These are phyloP conservation scores for Muricea muricata DNA, from an alignment of 92 coral and sea anemone species.

Conservation along the genomic window DNA sequence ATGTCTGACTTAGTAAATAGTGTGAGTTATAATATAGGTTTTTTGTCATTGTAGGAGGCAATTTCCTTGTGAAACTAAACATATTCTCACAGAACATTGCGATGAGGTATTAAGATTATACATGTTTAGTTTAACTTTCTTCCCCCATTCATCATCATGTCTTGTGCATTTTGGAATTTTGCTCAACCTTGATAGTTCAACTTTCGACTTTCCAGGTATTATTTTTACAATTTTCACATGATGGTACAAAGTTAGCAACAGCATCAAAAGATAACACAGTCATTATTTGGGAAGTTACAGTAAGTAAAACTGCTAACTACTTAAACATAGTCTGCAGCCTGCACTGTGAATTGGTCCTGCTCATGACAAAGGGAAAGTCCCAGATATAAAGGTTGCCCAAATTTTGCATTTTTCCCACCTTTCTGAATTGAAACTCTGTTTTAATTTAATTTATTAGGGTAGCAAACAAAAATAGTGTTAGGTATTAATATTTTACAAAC, in stretches of 20 bases:
- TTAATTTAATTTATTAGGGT: no score
- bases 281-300: conserved; percentile 94
- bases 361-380: neutral
- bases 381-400: no score
- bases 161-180: neutral
- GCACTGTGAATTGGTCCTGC: no score
- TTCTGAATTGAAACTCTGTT: no score
- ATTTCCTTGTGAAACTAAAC: conserved; percentile 92
- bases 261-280: conserved; percentile 93
- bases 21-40: neutral
- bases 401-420: no score
- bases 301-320: conserved; percentile 30
- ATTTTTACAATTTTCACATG: conserved; percentile 92
- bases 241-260: conserved; percentile 93
- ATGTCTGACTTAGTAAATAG: neutral
- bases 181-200: neutral
- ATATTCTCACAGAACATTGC: conserved; percentile 94
- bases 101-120: conserved; percentile 85
- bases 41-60: conserved; percentile 68
- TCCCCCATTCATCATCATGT: no score
- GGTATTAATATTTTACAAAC: no score
- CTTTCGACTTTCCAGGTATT: conserved; percentile 76
- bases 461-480: no score
- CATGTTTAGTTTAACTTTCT: no score
- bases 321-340: neutral